Base-by-base conservation (phyloP, 2,888 invertebrate genomes). In the Altica lythri region DNA sequence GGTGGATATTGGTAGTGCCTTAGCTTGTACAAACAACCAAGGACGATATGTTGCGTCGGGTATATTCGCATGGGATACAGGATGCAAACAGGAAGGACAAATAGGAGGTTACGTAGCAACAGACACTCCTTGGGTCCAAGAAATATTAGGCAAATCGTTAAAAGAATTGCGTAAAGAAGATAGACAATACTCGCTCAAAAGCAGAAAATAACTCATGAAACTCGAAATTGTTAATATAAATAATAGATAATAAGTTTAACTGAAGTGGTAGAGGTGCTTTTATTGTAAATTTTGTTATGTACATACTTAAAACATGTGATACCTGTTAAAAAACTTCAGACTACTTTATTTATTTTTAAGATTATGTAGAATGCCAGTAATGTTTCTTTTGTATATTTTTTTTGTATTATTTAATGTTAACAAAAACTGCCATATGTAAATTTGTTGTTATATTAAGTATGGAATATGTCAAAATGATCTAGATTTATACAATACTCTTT, bases 1-100 rank as follows among this genome's bases (percentile, higher is more conserved):
- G 76, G 76, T 76, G n/a, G 92, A 92, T 71, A 81, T 85, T 46
- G 92, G 92, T 40, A 89, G 90, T 62, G 92, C 91, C 0, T 76
- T 92, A 40, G 90, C 90, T 4, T 92, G 92, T 71, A 84, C 86
- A 8, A 82, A 81, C 6, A 86, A 84, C 1, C 82, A 86, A 58
- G 86, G 85, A 9, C 81, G 81, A 57, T 88, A 84, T 70, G 83
- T 84, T 4, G 79, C 92, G 16, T 80, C 86, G 65, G 92, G 91
- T 51, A 78, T 90, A 58, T 91, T 86, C 77, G 86, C 86, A 19
- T 86, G 86, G 80, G 91, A 91, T 67, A 86, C 88, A 19, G 88
- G 88, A 49, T 83, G 83, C 63, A 75, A 77, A 43, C 75, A 76
- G 37, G 66, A 73, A 42, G 71, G 72, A 2, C 76, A 76, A 61